These are phyloP conservation scores for Troides helena DNA, from an alignment of 2,888 invertebrate genomes.

Conservation along the genomic window DNA sequence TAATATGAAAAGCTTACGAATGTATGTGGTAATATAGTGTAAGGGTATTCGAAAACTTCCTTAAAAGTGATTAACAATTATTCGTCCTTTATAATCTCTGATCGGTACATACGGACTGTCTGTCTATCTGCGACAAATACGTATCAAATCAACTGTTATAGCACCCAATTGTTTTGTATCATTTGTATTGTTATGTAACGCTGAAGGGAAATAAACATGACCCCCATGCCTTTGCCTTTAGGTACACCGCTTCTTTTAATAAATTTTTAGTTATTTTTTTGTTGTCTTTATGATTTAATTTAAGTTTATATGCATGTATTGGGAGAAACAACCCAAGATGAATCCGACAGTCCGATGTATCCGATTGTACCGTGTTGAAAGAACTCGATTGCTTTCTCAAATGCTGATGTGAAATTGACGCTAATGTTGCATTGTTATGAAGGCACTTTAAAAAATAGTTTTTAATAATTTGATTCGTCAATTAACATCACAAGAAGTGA, in stretches of 20 bases:
- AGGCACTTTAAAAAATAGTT: background rate
- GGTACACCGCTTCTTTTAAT: background rate
- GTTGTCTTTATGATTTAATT: background rate
- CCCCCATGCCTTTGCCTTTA: background rate
- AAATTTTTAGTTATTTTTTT: background rate
- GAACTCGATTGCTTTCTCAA: conserved; percentile 16
- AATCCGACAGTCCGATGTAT: conserved; percentile 2
- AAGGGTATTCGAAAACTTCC: conserved; percentile 55
- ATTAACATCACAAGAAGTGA: background rate
- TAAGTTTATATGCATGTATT: background rate
- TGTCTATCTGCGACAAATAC: conserved; percentile 30
- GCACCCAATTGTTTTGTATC: too few species aligned
- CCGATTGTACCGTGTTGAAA: conserved; percentile 1
- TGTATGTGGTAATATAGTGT: conserved; percentile 41
- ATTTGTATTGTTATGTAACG: too few species aligned
- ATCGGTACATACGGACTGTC: conserved; percentile 37
- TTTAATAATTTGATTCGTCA: background rate
- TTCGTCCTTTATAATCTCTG: conserved; percentile 53
- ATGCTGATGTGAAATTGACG: conserved; percentile 12
- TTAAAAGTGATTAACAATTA: conserved; percentile 50
- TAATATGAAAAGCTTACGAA: conserved; percentile 66
- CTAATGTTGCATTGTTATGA: background rate
- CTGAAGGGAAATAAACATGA: background rate
- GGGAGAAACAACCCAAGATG: background rate
- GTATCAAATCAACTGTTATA: background rate